These are phyloP conservation scores for Poecilia latipinna DNA, from an alignment of 2,113 vertebrate genomes.

Conservation along the genomic window DNA sequence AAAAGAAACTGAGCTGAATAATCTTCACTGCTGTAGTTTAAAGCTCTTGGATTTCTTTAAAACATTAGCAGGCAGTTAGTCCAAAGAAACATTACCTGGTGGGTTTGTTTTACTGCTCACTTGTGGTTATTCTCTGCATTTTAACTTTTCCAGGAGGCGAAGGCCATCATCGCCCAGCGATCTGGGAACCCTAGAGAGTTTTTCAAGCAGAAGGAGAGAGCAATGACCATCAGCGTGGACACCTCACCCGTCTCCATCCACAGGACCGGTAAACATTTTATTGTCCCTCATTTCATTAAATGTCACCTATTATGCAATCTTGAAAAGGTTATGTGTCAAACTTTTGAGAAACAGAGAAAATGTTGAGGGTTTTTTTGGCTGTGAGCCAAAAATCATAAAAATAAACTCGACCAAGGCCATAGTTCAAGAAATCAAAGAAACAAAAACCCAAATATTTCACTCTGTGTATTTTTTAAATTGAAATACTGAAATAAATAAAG, in stretches of 20 bases:
- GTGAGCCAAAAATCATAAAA: too few species aligned
- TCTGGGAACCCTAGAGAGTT: conserved; percentile 94
- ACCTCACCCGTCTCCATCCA: conserved; percentile 84
- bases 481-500: neutral
- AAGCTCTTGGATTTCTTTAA: neutral
- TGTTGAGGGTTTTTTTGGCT: too few species aligned
- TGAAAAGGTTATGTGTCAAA: too few species aligned
- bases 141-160: conserved; percentile 86
- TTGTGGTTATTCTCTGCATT: neutral
- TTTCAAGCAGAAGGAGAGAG: conserved; percentile 92
- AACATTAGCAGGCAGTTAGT: neutral
- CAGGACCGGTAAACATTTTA: conserved; percentile 84
- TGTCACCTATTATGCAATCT: too few species aligned
- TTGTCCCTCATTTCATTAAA: conserved; percentile 15
- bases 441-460: neutral
- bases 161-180: conserved; percentile 95
- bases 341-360: too few species aligned
- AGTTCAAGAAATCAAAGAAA: neutral
- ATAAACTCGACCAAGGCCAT: too few species aligned
- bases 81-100: neutral
- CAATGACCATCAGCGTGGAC: conserved; percentile 85
- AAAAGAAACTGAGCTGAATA: neutral
- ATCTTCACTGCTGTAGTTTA: neutral
- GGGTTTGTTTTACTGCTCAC: neutral
- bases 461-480: neutral